Evolutionary conservation across 2,113 vertebrate species (phyloP).

Genomic region (Camarhynchus parvulus): DNA sequence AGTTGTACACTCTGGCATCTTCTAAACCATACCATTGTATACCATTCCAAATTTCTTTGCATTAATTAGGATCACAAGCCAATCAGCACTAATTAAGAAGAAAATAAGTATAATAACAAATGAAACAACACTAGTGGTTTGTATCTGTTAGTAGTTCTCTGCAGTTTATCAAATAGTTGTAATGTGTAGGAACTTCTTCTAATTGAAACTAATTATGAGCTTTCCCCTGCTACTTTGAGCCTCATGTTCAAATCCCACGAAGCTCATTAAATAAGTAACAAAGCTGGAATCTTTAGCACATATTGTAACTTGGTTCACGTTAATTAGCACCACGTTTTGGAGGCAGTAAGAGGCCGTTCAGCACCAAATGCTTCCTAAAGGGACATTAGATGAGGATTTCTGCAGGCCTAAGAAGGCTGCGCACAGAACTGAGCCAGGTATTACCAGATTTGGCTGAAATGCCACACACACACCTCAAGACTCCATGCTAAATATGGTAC

Average conservation of each 20-base stretch:
- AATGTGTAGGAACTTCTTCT: slow-evolving; percentile 78
- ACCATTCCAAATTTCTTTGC: slow-evolving; percentile 81
- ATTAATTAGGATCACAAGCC: slow-evolving; percentile 82
- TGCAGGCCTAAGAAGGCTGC: neutral
- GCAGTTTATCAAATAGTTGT: slow-evolving; percentile 79
- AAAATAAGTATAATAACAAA: slow-evolving; percentile 83
- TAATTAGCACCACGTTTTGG: slow-evolving; percentile 75
- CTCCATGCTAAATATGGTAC: neutral
- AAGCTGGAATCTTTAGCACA: slow-evolving; percentile 80
- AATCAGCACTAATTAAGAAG: slow-evolving; percentile 82
- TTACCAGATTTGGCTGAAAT: neutral
- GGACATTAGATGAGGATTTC: slow-evolving; percentile 28
- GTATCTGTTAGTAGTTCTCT: slow-evolving; percentile 78
- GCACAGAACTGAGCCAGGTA: neutral
- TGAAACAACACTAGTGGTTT: slow-evolving; percentile 80
- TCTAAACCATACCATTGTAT: slow-evolving; percentile 80
- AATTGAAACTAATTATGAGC: slow-evolving; percentile 85
- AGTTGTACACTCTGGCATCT: slow-evolving; percentile 82
- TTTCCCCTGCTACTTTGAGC: slow-evolving; percentile 80
- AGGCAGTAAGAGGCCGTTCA: slow-evolving; percentile 65
- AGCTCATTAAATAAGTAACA: slow-evolving; percentile 84
- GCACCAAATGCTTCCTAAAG: slow-evolving; percentile 48
- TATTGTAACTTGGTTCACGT: slow-evolving; percentile 76
- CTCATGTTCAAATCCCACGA: slow-evolving; percentile 81
- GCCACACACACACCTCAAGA: neutral